A percentile compares a stretch with the other conserved stretches of the same genome.
These are phyloP conservation scores for Psittacus erithacus DNA, from an alignment of 2,113 vertebrate genomes.

Conservation along the genomic window DNA sequence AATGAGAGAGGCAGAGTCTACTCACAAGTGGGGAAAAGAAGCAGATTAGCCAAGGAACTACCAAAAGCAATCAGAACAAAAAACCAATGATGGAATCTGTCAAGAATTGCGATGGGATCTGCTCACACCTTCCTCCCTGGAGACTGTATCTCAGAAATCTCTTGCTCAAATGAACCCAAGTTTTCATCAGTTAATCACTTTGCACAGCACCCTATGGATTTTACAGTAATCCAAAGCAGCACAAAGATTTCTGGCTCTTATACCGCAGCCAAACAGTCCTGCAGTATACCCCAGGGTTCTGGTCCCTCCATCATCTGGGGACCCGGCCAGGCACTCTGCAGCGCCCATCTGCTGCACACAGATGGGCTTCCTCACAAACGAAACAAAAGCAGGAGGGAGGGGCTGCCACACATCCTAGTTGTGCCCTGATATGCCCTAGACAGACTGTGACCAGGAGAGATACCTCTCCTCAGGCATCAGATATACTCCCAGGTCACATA, in stretches of 20 bases:
- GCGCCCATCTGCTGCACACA: slow-evolving; percentile 56
- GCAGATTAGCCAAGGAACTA: not conserved
- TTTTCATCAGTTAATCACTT: not conserved
- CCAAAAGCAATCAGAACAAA: not conserved
- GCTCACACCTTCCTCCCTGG: not conserved
- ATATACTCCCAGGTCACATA: not conserved
- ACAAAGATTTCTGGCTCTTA: not conserved
- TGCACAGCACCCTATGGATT: not conserved
- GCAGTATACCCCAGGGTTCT: not conserved
- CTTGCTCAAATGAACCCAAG: not conserved
- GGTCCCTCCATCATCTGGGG: slow-evolving; percentile 38
- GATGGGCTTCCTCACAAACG: slow-evolving; percentile 50
- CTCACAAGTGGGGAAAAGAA: not conserved
- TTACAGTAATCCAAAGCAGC: not conserved
- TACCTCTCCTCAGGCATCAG: not conserved
- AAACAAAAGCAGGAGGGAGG: slow-evolving; percentile 31
- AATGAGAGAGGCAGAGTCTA: not conserved
- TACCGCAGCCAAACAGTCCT: not conserved
- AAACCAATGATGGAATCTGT: not conserved
- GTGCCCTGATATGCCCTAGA: slow-evolving; percentile 47
- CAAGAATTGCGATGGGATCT: not conserved
- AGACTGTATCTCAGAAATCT: not conserved
- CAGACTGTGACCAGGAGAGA: not conserved
- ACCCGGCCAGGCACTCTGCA: slow-evolving; percentile 31
- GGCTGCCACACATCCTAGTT: not conserved